phyloP scores from a whole-genome alignment of 2,797 vertebrate species.

The Diplodus sargus region DNA sequence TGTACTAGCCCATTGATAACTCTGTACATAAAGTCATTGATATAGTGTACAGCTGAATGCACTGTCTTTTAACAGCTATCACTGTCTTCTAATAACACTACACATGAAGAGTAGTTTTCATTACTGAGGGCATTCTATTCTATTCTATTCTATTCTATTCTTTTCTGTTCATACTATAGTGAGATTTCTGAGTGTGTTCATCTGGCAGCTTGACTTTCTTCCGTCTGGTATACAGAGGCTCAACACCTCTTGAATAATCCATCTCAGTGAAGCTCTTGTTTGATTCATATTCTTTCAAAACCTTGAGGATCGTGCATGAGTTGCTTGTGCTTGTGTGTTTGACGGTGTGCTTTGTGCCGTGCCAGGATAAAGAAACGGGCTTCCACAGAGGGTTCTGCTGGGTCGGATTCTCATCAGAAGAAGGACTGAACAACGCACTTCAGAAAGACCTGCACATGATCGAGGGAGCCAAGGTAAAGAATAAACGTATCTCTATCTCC shows the following conservation, averaged over 20 bases:
- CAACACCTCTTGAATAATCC: neutral
- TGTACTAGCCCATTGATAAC: neutral
- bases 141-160: too few species aligned
- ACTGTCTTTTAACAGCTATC: too few species aligned
- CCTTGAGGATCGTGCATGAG: neutral
- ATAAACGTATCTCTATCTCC: neutral
- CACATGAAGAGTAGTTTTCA: neutral
- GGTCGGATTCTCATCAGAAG: conserved; percentile 85
- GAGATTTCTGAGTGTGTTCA: neutral
- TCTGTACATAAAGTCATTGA: neutral
- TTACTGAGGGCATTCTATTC: neutral
- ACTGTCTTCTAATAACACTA: neutral
- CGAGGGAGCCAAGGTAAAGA: conserved; percentile 89
- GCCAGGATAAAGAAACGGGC: conserved; percentile 90
- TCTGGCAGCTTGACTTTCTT: too few species aligned
- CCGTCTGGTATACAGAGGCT: neutral
- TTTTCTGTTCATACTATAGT: neutral
- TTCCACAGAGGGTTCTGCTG: conserved; percentile 92
- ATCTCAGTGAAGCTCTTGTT: neutral
- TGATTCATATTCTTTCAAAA: neutral
- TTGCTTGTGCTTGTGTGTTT: neutral
- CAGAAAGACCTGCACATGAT: conserved; percentile 90
- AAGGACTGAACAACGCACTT: conserved; percentile 86
- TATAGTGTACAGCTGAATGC: too few species aligned
- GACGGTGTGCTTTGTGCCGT: conserved; percentile 21